phyloP scores from a whole-genome alignment of 2,888 invertebrate genomes.

The Brenthis daphne region DNA sequence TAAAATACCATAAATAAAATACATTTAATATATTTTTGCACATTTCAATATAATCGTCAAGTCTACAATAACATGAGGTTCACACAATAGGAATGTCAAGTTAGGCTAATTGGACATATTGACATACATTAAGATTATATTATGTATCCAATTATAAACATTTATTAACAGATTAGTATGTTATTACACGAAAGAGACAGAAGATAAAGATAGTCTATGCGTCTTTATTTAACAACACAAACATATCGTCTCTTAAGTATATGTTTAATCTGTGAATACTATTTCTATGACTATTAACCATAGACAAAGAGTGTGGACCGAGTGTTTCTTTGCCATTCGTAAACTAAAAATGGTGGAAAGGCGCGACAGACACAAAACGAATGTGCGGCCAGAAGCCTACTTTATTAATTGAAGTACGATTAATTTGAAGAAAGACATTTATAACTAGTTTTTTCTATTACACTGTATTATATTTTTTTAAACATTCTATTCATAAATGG shows the following conservation, averaged over 20 bases:
- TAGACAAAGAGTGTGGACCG: not conserved
- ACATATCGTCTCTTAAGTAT: conserved; percentile 3
- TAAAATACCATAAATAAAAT: conserved; percentile 38
- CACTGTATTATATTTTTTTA: no score
- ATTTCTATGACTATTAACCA: conserved; percentile 11
- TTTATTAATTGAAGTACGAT: no score
- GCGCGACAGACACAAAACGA: no score
- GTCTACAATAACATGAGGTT: conserved; percentile 52
- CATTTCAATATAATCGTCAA: conserved; percentile 44
- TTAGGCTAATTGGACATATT: conserved; percentile 33
- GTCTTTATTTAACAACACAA: not conserved
- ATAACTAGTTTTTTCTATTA: no score
- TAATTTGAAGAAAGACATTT: no score
- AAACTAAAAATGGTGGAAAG: no score
- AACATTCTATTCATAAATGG: no score
- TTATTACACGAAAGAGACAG: conserved; percentile 15
- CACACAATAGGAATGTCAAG: conserved; percentile 51
- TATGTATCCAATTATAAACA: conserved; percentile 10
- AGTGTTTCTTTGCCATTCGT: no score
- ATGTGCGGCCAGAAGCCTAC: no score
- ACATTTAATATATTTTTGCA: conserved; percentile 49
- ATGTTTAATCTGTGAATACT: not conserved
- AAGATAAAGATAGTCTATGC: not conserved
- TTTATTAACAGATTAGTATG: conserved; percentile 1
- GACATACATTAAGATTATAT: conserved; percentile 23